Conservation (phyloP, 2,113 vertebrate species). For the Semnornis frantzii region DNA sequence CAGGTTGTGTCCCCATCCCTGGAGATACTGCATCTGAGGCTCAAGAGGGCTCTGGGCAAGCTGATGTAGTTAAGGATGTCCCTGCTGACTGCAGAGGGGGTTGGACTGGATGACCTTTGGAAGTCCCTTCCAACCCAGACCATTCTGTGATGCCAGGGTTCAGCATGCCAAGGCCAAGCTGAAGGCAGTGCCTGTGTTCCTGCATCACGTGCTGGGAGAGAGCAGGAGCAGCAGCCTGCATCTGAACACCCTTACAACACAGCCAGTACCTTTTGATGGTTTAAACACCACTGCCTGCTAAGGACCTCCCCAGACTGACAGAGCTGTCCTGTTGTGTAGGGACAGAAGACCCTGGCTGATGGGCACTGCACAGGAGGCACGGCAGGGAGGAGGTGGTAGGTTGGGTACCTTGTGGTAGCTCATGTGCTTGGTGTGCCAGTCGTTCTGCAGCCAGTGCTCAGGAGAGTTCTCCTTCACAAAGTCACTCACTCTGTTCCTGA, state of each 20-base stretch:
- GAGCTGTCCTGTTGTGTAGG: background rate
- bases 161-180: background rate
- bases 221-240: background rate
- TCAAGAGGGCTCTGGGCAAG: too few relatives aligned
- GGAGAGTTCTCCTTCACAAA: slow-evolving; percentile 99
- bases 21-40: too few relatives aligned
- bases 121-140: too few relatives aligned
- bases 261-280: background rate
- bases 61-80: too few relatives aligned
- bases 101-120: too few relatives aligned
- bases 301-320: background rate
- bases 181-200: background rate
- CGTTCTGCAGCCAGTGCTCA: slow-evolving; percentile 98
- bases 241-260: background rate
- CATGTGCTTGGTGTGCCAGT: slow-evolving; percentile 99
- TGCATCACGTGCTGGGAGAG: background rate
- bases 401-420: slow-evolving; percentile 93
- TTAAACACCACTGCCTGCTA: background rate
- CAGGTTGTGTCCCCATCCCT: too few relatives aligned
- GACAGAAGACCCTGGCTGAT: background rate
- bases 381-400: background rate
- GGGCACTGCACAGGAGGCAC: background rate
- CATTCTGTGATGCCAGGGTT: too few relatives aligned
- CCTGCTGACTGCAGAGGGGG: too few relatives aligned
- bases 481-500: slow-evolving; percentile 96